Evolutionary conservation across 2,113 vertebrate genomes (phyloP).

Genomic region (Oreocharis arfaki): DNA sequence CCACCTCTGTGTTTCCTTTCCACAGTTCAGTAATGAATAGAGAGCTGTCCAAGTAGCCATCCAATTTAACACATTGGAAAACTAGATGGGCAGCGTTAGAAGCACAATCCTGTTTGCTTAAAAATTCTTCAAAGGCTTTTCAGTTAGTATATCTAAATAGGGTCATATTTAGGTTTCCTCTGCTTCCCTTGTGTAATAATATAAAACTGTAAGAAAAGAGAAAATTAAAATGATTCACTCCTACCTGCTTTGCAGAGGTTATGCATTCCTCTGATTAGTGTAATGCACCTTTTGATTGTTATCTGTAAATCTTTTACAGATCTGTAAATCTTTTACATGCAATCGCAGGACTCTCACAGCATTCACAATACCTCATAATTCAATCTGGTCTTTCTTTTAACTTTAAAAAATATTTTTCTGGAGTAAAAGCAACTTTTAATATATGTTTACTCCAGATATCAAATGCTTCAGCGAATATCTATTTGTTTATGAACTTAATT

Average conservation of each 20-base stretch:
- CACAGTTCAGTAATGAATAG: constrained; percentile 91
- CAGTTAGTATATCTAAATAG: constrained; percentile 88
- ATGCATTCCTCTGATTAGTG: constrained; percentile 48
- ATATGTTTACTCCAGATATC: not conserved
- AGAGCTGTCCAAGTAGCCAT: constrained; percentile 89
- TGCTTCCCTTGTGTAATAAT: constrained; percentile 14
- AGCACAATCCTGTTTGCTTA: constrained; percentile 87
- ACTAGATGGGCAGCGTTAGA: constrained; percentile 84
- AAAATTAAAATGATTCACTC: constrained; percentile 56
- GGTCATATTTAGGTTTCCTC: constrained; percentile 83
- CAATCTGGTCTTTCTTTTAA: not conserved
- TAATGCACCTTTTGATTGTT: constrained; percentile 45
- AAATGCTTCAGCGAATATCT: constrained; percentile 32
- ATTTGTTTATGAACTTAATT: constrained; percentile 33
- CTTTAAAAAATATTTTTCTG: not conserved
- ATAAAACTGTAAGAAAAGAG: constrained; percentile 25
- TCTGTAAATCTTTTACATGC: constrained; percentile 33
- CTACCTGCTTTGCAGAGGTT: constrained; percentile 58
- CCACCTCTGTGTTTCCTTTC: constrained; percentile 89
- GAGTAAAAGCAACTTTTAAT: not conserved
- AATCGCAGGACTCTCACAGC: constrained; percentile 12
- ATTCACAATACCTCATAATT: constrained; percentile 12
- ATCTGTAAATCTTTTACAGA: constrained; percentile 34
- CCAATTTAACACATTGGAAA: constrained; percentile 88
- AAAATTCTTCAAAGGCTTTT: constrained; percentile 82